phyloP scores from a whole-genome alignment of 1,140 invertebrate genomes.

The Cecropterus lyciades region DNA sequence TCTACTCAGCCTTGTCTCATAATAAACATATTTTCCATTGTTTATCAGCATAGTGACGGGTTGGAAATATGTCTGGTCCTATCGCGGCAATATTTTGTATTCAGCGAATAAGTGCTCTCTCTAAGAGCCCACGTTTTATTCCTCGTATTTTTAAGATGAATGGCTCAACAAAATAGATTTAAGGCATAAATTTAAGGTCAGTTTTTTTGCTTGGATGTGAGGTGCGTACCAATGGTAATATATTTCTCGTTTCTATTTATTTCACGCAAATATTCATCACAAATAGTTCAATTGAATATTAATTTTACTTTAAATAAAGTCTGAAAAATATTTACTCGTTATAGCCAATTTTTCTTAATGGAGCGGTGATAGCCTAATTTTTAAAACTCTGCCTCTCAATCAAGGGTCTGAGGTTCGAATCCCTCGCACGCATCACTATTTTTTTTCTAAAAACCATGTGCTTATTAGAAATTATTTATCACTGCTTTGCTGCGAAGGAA shows the following conservation, averaged over 20 bases:
- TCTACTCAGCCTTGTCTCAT: background rate
- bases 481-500: too few relatives aligned
- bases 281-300: slow-evolving; percentile 15
- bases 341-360: too few relatives aligned
- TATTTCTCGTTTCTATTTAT: slow-evolving; percentile 3
- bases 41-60: slow-evolving; percentile 18
- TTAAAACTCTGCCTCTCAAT: too few relatives aligned
- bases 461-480: too few relatives aligned
- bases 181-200: background rate
- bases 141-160: slow-evolving; percentile 20
- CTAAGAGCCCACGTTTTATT: slow-evolving; percentile 22
- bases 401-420: too few relatives aligned
- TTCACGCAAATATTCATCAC: slow-evolving; percentile 10
- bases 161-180: slow-evolving; percentile 30
- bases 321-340: too few relatives aligned
- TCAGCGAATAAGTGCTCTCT: slow-evolving; percentile 24
- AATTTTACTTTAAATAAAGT: too few relatives aligned
- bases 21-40: slow-evolving; percentile 16
- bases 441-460: too few relatives aligned
- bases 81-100: slow-evolving; percentile 31
- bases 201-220: slow-evolving; percentile 13
- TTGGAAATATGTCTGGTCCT: slow-evolving; percentile 11
- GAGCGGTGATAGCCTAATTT: too few relatives aligned
- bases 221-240: background rate
- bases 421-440: too few relatives aligned